Evolutionary conservation across 2,888 invertebrate genomes (phyloP).

Genomic region (Trisateles emortualis): DNA sequence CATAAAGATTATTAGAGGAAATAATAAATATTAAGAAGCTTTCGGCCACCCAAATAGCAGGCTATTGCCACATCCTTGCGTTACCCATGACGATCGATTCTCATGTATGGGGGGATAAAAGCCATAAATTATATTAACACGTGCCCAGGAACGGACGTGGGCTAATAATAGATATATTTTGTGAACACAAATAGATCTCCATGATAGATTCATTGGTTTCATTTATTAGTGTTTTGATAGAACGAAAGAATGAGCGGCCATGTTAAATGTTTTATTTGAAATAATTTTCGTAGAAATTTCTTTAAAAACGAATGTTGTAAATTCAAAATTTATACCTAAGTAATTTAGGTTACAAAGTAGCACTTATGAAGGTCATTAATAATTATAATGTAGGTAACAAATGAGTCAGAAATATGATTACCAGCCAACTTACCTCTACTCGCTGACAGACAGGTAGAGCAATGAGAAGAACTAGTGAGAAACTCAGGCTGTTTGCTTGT

Average conservation of each 20-base stretch:
- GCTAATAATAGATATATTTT: conserved; percentile 50
- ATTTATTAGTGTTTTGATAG: conserved; percentile 28
- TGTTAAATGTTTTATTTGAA: too few relatives aligned
- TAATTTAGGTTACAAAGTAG: too few relatives aligned
- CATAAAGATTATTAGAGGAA: conserved; percentile 16
- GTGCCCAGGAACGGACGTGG: conserved; percentile 53
- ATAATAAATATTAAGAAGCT: conserved; percentile 25
- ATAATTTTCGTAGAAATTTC: too few relatives aligned
- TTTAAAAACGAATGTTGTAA: too few relatives aligned
- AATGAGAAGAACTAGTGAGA: too few relatives aligned
- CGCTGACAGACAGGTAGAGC: too few relatives aligned
- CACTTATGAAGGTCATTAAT: too few relatives aligned
- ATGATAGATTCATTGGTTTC: conserved; percentile 43
- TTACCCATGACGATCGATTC: conserved; percentile 36
- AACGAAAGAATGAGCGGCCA: neutral
- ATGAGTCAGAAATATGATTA: too few relatives aligned
- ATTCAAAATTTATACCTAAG: too few relatives aligned
- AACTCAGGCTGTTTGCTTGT: too few relatives aligned
- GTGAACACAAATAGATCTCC: conserved; percentile 36
- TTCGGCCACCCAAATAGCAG: conserved; percentile 43
- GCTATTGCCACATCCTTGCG: conserved; percentile 44
- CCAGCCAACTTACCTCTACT: too few relatives aligned
- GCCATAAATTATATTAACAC: conserved; percentile 57
- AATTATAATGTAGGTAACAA: too few relatives aligned
- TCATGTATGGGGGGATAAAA: conserved; percentile 40